These are phyloP conservation scores for Malurus elegans DNA, from an alignment of 2,113 vertebrate genomes.

Conservation along the genomic window DNA sequence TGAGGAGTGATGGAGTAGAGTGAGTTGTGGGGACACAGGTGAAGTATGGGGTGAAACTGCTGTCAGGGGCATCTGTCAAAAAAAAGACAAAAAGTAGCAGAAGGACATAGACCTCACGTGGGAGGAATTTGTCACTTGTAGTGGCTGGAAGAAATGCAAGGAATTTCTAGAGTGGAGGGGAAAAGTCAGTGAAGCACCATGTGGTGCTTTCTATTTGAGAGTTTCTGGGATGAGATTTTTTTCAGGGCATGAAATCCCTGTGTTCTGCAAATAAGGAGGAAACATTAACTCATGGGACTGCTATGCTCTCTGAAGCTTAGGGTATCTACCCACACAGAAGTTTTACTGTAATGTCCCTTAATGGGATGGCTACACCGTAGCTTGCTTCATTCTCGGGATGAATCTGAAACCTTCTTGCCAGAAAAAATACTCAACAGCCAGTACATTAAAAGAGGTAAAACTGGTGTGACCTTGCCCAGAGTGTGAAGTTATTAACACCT, in stretches of 20 bases:
- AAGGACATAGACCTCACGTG: background rate
- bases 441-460: background rate
- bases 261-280: background rate
- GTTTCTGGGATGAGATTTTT: background rate
- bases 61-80: background rate
- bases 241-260: background rate
- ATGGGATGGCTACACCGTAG: background rate
- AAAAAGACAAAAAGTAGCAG: background rate
- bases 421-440: background rate
- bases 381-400: background rate
- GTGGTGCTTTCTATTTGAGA: background rate
- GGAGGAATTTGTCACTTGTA: background rate
- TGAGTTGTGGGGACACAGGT: background rate
- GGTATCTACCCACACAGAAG: background rate
- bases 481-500: background rate
- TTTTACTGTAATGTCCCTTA: background rate
- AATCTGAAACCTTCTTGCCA: background rate
- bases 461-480: background rate
- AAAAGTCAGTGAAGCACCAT: background rate
- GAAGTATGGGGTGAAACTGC: background rate
- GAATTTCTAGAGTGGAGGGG: background rate
- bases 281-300: background rate
- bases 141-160: background rate
- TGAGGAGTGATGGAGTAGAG: background rate
- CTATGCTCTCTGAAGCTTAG: background rate